Evolutionary conservation across 2,888 invertebrate genomes (phyloP).

Genomic region (Drosophila testacea): DNA sequence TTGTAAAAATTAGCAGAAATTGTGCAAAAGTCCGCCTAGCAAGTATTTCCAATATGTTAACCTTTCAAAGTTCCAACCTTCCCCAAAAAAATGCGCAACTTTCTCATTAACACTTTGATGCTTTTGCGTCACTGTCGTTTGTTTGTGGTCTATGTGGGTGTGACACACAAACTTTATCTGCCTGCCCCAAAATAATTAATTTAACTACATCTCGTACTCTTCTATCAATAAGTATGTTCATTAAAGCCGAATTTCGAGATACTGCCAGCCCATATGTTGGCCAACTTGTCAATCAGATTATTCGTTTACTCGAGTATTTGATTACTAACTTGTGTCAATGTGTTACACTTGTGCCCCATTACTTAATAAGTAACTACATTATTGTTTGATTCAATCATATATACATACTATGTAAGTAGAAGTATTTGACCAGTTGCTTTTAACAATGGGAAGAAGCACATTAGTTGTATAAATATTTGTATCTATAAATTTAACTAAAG

Average conservation of each 20-base stretch:
- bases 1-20: constrained; percentile 14
- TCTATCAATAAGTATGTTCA: constrained; percentile 20
- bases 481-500: no score
- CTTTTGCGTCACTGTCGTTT: constrained; percentile 13
- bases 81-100: constrained; percentile 6
- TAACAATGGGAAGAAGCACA: constrained; percentile 6
- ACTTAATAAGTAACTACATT: not conserved
- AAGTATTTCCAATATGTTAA: constrained; percentile 10
- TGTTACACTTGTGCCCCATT: constrained; percentile 5
- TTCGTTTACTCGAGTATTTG: constrained; percentile 8
- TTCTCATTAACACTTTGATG: constrained; percentile 16
- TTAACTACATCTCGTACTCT: constrained; percentile 13
- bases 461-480: no score
- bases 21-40: not conserved
- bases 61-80: constrained; percentile 8
- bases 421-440: constrained; percentile 21
- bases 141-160: constrained; percentile 4
- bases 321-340: constrained; percentile 45
- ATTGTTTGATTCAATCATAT: constrained; percentile 1
- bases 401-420: not conserved
- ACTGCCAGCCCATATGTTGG: constrained; percentile 20
- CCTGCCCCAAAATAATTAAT: constrained; percentile 13
- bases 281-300: constrained; percentile 33
- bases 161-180: constrained; percentile 23
- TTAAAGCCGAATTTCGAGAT: constrained; percentile 29